These are phyloP conservation scores for Epizoanthus scotinus DNA, from an alignment of 92 coral and sea anemone genomes.

Conservation along the genomic window DNA sequence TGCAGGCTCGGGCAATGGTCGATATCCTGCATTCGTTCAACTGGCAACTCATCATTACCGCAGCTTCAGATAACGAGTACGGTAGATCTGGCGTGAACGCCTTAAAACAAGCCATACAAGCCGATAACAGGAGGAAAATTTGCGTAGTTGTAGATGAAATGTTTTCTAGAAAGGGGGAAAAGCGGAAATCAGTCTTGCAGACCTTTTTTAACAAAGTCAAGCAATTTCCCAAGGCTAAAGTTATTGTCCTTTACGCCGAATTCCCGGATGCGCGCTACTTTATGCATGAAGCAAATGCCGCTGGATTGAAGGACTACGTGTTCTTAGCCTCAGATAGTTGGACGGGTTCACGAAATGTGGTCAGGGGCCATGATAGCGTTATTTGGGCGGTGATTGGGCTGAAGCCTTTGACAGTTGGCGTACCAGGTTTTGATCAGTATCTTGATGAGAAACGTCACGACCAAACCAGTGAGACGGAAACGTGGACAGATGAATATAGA, in stretches of 20 bases:
- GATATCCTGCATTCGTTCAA: conserved; percentile 47
- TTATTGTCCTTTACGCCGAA: conserved; percentile 63
- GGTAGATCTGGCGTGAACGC: conserved; percentile 72
- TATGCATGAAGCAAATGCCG: conserved; percentile 58
- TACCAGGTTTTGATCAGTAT: conserved; percentile 39
- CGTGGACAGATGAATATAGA: conserved; percentile 52
- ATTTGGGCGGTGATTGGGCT: conserved; percentile 61
- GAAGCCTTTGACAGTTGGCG: conserved; percentile 40
- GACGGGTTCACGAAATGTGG: conserved; percentile 65
- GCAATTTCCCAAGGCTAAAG: conserved; percentile 44
- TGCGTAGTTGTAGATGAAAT: conserved; percentile 63
- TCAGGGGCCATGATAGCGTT: conserved; percentile 47
- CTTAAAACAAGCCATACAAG: conserved; percentile 55
- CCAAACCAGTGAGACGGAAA: conserved; percentile 2
- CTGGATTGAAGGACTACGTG: conserved; percentile 53
- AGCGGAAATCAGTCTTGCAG: conserved; percentile 20
- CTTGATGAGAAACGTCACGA: conserved; percentile 12
- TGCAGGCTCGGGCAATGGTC: conserved; percentile 69
- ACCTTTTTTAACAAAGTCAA: conserved; percentile 52
- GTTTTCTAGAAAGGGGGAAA: conserved; percentile 60
- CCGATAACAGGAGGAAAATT: conserved; percentile 35
- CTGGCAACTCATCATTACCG: conserved; percentile 56
- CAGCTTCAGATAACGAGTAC: conserved; percentile 73
- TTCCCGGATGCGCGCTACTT: conserved; percentile 72
- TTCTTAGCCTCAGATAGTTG: conserved; percentile 75